These are phyloP conservation scores for Glyphotaelius pellucidus DNA, from an alignment of 2,888 invertebrate genomes.

Conservation along the genomic window DNA sequence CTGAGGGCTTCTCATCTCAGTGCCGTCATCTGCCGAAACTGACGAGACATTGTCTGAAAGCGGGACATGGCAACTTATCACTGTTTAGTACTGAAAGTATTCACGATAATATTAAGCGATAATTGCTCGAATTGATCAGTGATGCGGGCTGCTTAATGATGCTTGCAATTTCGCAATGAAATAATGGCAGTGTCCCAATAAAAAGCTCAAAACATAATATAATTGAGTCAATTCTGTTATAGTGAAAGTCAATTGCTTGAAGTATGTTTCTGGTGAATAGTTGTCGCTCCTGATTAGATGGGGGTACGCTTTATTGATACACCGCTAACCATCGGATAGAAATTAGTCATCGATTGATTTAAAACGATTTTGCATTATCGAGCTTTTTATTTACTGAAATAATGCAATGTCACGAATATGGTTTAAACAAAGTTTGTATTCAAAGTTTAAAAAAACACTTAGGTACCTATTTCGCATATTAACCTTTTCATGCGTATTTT, in stretches of 20 bases:
- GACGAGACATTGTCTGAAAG: conserved; percentile 30
- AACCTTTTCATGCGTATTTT: no score
- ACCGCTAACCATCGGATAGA: background rate
- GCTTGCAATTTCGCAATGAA: conserved; percentile 56
- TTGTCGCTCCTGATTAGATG: conserved; percentile 16
- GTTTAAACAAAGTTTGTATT: background rate
- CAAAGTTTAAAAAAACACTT: no score
- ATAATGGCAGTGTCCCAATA: conserved; percentile 41
- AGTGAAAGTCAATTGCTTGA: conserved; percentile 39
- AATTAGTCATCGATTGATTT: background rate
- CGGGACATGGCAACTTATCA: conserved; percentile 10
- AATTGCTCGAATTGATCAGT: conserved; percentile 54
- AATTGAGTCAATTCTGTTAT: conserved; percentile 47
- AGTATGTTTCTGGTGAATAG: conserved; percentile 32
- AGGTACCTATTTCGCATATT: no score
- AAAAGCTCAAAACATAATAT: conserved; percentile 35
- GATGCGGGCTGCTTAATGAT: conserved; percentile 57
- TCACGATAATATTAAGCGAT: conserved; percentile 49
- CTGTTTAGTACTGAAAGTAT: conserved; percentile 49
- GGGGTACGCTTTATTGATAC: conserved; percentile 27
- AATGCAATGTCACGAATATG: background rate
- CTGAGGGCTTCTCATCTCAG: conserved; percentile 22
- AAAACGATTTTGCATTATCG: background rate
- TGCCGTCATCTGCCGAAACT: conserved; percentile 13
- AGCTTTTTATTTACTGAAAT: background rate